Percentiles rank a stretch among this genome's conserved stretches.
Evolutionary conservation across 2,113 vertebrate species (phyloP).

Genomic region (Dipodomys merriami): DNA sequence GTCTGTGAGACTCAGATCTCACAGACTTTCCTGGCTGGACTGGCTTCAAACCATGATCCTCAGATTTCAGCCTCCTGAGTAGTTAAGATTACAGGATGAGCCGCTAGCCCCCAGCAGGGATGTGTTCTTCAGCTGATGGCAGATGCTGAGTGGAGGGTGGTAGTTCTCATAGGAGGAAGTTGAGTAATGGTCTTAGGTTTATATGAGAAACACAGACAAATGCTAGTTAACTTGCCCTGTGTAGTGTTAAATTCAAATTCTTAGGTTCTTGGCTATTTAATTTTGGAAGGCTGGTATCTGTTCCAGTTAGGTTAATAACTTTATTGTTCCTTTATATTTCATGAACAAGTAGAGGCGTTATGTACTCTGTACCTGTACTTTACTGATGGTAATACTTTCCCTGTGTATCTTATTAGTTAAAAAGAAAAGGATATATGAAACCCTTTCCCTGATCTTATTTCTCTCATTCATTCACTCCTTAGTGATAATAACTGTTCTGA

Average conservation of each 20-base stretch:
- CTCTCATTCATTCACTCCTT: neutral
- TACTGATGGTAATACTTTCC: neutral
- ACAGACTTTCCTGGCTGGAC: too few species aligned
- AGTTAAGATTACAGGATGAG: too few species aligned
- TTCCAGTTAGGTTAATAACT: neutral
- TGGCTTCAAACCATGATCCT: too few species aligned
- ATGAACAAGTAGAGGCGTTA: conserved; percentile 6
- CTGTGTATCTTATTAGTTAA: neutral
- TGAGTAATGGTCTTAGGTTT: neutral
- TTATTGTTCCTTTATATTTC: neutral
- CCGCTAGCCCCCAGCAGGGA: too few species aligned
- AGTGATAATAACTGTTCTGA: neutral
- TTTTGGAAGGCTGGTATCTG: neutral
- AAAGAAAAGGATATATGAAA: neutral
- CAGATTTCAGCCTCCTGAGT: neutral
- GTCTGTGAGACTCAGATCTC: too few species aligned
- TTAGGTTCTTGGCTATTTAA: neutral
- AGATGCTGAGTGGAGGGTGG: neutral
- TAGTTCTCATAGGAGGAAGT: neutral
- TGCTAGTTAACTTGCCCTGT: neutral
- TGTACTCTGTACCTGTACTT: neutral
- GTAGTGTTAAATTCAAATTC: neutral
- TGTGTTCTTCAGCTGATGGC: neutral
- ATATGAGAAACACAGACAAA: neutral
- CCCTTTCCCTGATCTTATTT: neutral